Evolutionary conservation across 53 echinoderm and acorn worm genomes (phyloP).

Genomic region (Temnopleurus reevesii): DNA sequence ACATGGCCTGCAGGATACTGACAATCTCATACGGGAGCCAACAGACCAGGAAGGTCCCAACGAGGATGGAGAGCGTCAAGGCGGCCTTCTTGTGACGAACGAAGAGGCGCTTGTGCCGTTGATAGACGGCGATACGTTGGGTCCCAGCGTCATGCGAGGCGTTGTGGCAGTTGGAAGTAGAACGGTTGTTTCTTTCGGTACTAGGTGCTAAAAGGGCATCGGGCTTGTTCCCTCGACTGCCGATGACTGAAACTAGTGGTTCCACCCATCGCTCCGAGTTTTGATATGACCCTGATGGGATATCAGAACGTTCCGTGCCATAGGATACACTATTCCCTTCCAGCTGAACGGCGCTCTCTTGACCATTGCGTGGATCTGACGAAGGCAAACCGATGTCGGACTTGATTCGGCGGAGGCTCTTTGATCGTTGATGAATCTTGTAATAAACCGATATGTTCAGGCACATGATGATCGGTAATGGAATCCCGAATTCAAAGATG

Average conservation of each 20-base stretch:
- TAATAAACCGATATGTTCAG: constrained; percentile 38
- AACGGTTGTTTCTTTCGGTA: neutral
- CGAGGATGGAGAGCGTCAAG: constrained; percentile 46
- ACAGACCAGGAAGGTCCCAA: constrained; percentile 34
- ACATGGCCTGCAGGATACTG: constrained; percentile 38
- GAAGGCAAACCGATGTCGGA: constrained; percentile 17
- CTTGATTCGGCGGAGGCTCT: neutral
- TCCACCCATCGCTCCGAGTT: neutral
- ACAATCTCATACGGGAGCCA: constrained; percentile 54
- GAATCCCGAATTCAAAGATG: constrained; percentile 52
- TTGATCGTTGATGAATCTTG: constrained; percentile 42
- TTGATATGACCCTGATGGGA: neutral
- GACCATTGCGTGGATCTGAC: neutral
- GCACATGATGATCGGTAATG: constrained; percentile 28
- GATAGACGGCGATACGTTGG: neutral
- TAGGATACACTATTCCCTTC: neutral
- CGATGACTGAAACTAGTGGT: neutral
- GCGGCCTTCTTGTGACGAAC: constrained; percentile 52
- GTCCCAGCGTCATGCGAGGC: neutral
- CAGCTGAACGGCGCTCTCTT: neutral
- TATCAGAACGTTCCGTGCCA: neutral
- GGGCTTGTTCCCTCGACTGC: neutral
- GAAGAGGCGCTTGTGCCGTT: constrained; percentile 2
- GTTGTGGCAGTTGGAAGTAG: neutral
- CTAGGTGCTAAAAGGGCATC: neutral